Conservation (phyloP, 1,140 invertebrate species). For the Drosophila pallidifrons region DNA sequence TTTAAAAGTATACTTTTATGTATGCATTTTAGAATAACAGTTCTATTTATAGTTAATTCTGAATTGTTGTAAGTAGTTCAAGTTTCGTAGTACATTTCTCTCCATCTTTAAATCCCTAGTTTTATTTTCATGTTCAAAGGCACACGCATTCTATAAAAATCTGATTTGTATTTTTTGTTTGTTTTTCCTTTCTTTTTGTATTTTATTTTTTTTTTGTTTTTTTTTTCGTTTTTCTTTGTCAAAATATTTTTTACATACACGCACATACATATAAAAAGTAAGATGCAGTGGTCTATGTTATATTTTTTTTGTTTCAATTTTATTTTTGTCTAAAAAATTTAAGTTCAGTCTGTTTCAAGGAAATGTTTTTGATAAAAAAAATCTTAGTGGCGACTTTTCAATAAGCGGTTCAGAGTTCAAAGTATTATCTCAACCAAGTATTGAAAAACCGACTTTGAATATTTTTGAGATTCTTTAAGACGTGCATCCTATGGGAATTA, state of each 20-base stretch:
- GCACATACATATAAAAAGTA: slow-evolving; percentile 55
- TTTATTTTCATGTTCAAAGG: slow-evolving; percentile 68
- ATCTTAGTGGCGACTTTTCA: slow-evolving; percentile 33
- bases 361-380: slow-evolving; percentile 79
- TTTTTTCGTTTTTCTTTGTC: slow-evolving; percentile 17
- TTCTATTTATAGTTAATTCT: slow-evolving; percentile 27
- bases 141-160: slow-evolving; percentile 80
- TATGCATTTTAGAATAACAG: slow-evolving; percentile 47
- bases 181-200: slow-evolving; percentile 35
- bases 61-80: slow-evolving; percentile 37
- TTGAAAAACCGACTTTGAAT: slow-evolving; percentile 28
- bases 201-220: slow-evolving; percentile 27
- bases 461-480: slow-evolving; percentile 79
- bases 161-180: slow-evolving; percentile 53
- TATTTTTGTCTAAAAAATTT: slow-evolving; percentile 58
- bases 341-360: slow-evolving; percentile 81
- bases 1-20: slow-evolving; percentile 19
- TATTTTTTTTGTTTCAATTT: slow-evolving; percentile 29
- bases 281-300: slow-evolving; percentile 61
- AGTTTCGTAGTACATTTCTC: slow-evolving; percentile 49
- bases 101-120: slow-evolving; percentile 70
- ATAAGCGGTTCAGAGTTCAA: slow-evolving; percentile 6
- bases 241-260: slow-evolving; percentile 61
- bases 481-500: slow-evolving; percentile 61
- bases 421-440: slow-evolving; percentile 6